phyloP scores from a whole-genome alignment of 92 coral and sea anemone species.

The Bergia sp. region DNA sequence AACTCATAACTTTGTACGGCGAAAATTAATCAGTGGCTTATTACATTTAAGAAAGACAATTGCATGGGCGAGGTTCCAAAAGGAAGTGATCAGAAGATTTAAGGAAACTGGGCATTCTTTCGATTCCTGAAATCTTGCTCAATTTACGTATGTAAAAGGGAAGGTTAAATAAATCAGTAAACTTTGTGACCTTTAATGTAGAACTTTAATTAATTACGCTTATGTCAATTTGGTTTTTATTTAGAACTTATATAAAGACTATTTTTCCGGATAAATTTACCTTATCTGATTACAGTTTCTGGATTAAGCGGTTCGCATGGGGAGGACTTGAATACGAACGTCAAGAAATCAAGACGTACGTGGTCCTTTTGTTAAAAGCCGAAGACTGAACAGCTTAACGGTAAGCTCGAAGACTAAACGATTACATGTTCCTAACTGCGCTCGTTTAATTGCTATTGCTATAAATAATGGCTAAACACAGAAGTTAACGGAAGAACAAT shows the following conservation, averaged over 20 bases:
- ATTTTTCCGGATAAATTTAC: slow-evolving; percentile 38
- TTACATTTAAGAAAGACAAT: slow-evolving; percentile 1
- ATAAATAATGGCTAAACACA: background rate
- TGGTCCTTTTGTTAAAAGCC: background rate
- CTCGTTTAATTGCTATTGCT: background rate
- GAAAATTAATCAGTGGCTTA: slow-evolving; percentile 30
- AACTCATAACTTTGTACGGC: background rate
- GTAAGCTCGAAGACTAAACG: background rate
- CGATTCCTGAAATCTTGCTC: slow-evolving; percentile 33
- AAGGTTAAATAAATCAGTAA: slow-evolving; percentile 5
- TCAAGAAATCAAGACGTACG: background rate
- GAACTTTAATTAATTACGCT: slow-evolving; percentile 31
- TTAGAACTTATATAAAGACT: background rate
- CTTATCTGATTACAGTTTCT: slow-evolving; percentile 29
- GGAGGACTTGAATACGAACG: background rate
- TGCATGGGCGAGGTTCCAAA: slow-evolving; percentile 38
- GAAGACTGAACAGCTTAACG: background rate
- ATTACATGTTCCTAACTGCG: background rate
- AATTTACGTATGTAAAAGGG: slow-evolving; percentile 8
- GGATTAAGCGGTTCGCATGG: background rate
- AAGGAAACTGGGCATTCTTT: slow-evolving; percentile 39
- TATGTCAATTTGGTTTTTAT: slow-evolving; percentile 14
- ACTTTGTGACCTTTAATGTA: slow-evolving; percentile 22
- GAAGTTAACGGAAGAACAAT: background rate
- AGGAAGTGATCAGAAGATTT: slow-evolving; percentile 43